Evolutionary conservation across 2,888 invertebrate genomes (phyloP).

Genomic region (Adela reaumurella): DNA sequence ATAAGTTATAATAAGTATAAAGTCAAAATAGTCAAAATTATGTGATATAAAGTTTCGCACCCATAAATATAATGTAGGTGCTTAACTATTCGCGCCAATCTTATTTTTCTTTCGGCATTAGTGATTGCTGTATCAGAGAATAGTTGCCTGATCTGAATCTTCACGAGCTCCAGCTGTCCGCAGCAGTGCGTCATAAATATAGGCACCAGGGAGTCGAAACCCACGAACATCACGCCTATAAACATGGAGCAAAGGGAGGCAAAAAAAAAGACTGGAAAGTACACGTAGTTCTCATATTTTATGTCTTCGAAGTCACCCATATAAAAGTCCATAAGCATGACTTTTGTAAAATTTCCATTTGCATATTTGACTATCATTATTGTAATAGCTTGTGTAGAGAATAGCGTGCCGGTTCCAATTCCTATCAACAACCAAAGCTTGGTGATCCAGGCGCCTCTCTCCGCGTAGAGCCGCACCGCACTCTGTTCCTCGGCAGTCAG

Average conservation of each 20-base stretch:
- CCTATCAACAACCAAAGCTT: conserved; percentile 22
- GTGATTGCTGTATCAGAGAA: conserved; percentile 13
- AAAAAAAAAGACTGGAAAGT: conserved; percentile 16
- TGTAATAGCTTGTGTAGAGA: conserved; percentile 24
- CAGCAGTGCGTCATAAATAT: conserved; percentile 33
- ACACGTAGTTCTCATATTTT: conserved; percentile 18
- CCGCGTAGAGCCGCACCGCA: conserved; percentile 20
- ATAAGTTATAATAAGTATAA: no score
- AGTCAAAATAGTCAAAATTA: no score
- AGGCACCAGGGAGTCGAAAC: conserved; percentile 34
- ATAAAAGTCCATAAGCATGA: conserved; percentile 26
- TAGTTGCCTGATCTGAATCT: conserved; percentile 20
- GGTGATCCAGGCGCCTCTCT: conserved; percentile 21
- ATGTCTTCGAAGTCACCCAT: conserved; percentile 16
- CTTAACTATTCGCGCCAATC: conserved; percentile 23
- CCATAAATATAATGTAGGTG: conserved; percentile 26
- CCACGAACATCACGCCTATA: conserved; percentile 22
- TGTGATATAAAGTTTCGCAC: no score
- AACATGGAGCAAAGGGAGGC: conserved; percentile 19
- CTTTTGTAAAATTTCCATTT: conserved; percentile 19
- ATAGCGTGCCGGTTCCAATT: conserved; percentile 18
- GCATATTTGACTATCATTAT: conserved; percentile 22
- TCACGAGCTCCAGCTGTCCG: no score
- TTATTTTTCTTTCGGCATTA: conserved; percentile 15
- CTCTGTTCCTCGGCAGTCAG: conserved; percentile 19